phyloP scores from a whole-genome alignment of 2,113 vertebrate species.

The Thalassoma bifasciatum region DNA sequence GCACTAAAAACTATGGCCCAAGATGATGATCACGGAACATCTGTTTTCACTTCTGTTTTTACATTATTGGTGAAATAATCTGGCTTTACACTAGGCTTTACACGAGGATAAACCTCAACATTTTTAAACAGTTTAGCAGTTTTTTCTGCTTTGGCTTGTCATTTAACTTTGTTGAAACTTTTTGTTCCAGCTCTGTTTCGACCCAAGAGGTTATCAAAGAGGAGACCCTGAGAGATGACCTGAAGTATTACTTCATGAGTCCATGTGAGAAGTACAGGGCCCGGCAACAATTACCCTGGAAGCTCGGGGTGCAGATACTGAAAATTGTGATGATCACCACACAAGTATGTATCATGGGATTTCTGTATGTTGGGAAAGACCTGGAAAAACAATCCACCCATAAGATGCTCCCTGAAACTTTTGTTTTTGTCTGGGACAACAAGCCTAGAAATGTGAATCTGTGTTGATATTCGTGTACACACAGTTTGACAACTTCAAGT shows the following conservation, averaged over 20 bases:
- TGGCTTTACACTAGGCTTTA: background rate
- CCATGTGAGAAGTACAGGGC: constrained; percentile 97
- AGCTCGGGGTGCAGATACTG: constrained; percentile 93
- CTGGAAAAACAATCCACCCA: constrained; percentile 6
- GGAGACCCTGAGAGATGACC: constrained; percentile 87
- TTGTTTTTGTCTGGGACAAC: background rate
- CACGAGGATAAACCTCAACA: background rate
- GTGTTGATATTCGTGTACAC: background rate
- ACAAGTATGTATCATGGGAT: constrained; percentile 83
- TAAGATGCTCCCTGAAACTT: background rate
- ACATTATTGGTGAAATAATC: background rate
- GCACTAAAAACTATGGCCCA: background rate
- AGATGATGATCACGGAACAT: background rate
- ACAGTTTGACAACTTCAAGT: background rate
- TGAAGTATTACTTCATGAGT: constrained; percentile 98
- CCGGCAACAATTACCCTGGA: constrained; percentile 92
- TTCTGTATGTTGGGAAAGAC: background rate
- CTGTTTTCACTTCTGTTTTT: constrained; percentile 57
- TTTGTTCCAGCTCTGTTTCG: constrained; percentile 76
- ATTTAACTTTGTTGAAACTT: background rate
- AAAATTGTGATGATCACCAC: constrained; percentile 98
- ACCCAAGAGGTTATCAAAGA: constrained; percentile 85
- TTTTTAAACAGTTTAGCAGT: background rate
- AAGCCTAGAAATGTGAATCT: background rate
- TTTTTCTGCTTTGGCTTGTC: background rate